Evolutionary conservation across 1,140 invertebrate species (phyloP), one percentile per base, ranked within the genome.

Genomic region (Dolichoris vasculosae): DNA sequence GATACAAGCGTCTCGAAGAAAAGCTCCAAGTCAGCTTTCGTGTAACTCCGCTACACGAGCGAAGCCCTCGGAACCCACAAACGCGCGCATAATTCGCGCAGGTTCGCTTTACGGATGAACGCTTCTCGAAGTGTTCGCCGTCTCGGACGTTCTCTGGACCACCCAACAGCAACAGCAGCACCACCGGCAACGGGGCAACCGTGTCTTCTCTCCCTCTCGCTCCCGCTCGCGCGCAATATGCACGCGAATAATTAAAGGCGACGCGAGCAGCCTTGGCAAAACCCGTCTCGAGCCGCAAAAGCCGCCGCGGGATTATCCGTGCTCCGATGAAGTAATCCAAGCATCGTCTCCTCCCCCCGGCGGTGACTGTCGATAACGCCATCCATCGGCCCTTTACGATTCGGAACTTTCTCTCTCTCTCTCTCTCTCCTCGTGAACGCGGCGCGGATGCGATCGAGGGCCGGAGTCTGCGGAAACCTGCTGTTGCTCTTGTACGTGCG

Each of bases 201-300:
- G 17, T 59, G 55, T 59, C 55, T 46, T 46, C 43, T 59, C 15
- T 23, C 40, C 51, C 30, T 26, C 46, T 26, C 46, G n/a, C 17
- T 26, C 15, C 35, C 13, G 46, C 46, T 7, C 1, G 32, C 35
- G 35, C 55, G 55, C 35, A 30, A 38, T n/a, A 23, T 48, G 51
- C 48, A 4, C 38, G 38, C 77, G 77, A 85, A 51, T 85, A 85
- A 85, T 85, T 85, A 85, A 85, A 85, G 59, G 7, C 83, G 83
- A 85, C 83, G 67, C 38, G 69, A 13, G 7, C 43, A 40, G 76
- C 1, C 9, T 35, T 8, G 26, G 78, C 23, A 23, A 13, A 40
- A 7, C 20, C 23, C 40, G 64, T 32, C 43, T 69, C 63, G 69
- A 81, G 79, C 40, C 63, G 35, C 59, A 6, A 23, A 76, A 26